Conservation (phyloP, 2,797 vertebrate species). For the Cyclura pinguis region DNA sequence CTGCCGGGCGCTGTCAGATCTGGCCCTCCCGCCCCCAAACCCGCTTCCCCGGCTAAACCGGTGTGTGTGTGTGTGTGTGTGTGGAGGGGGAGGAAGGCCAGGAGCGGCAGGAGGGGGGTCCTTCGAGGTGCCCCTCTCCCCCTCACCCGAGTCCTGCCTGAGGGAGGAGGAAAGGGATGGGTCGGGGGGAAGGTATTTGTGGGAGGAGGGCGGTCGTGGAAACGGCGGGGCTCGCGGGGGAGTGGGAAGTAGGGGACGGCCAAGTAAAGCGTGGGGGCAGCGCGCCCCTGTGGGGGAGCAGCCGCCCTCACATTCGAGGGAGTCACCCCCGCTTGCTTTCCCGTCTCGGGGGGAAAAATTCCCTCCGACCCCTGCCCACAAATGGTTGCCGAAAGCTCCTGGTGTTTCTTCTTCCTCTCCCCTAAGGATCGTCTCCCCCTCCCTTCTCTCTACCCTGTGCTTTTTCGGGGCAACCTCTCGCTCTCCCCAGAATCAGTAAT, state of each 20-base stretch:
- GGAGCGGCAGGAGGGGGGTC: slow-evolving; percentile 26
- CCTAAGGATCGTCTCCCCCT: too few species aligned
- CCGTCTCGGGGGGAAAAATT: neutral
- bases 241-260: neutral
- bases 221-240: neutral
- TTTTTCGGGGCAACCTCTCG: neutral
- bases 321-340: neutral
- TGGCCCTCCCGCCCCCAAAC: neutral
- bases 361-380: neutral
- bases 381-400: slow-evolving; percentile 7
- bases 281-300: slow-evolving; percentile 20
- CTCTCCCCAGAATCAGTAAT: slow-evolving; percentile 1
- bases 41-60: neutral
- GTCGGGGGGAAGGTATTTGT: neutral
- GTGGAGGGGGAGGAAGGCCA: neutral
- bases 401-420: too few species aligned
- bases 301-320: neutral
- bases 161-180: neutral
- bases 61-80: too few species aligned
- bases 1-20: slow-evolving; percentile 20
- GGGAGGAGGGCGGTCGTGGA: neutral
- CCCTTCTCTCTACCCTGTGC: too few species aligned
- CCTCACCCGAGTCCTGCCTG: neutral
- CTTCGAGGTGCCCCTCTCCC: neutral
- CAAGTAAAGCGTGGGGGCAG: neutral